These are phyloP conservation scores for Drosophila navojoa DNA, from an alignment of 1,140 invertebrate species.

Conservation along the genomic window DNA sequence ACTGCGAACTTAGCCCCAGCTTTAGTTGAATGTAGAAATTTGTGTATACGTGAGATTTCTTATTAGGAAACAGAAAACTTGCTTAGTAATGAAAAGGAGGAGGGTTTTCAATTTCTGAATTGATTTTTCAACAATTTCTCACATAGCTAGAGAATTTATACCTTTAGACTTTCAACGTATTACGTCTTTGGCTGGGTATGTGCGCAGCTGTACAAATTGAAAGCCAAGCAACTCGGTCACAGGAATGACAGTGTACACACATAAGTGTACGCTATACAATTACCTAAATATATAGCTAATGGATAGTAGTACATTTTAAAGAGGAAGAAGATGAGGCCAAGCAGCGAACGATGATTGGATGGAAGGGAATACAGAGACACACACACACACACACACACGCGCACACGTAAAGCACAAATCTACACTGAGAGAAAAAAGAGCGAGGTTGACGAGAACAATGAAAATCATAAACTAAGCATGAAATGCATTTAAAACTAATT, in stretches of 20 bases:
- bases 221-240: slow-evolving; percentile 68
- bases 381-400: too few species aligned
- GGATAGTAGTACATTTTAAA: slow-evolving; percentile 51
- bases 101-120: too few species aligned
- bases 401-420: slow-evolving; percentile 6
- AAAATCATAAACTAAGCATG: slow-evolving; percentile 77
- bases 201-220: slow-evolving; percentile 62
- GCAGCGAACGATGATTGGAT: neutral
- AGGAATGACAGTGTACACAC: slow-evolving; percentile 47
- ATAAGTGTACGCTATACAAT: slow-evolving; percentile 59
- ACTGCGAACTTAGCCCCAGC: too few species aligned
- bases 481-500: slow-evolving; percentile 75
- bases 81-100: too few species aligned
- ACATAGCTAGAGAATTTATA: too few species aligned
- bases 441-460: slow-evolving; percentile 36
- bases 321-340: slow-evolving; percentile 3
- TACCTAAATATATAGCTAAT: slow-evolving; percentile 58
- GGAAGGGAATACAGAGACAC: neutral
- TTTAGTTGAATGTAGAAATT: too few species aligned
- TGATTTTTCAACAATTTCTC: too few species aligned
- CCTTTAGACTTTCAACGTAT: too few species aligned
- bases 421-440: slow-evolving; percentile 24
- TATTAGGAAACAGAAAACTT: too few species aligned
- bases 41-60: too few species aligned
- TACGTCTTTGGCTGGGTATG: neutral